phyloP scores from a whole-genome alignment of 2,113 vertebrate species.

The Dolichallabes microphthalmus region DNA sequence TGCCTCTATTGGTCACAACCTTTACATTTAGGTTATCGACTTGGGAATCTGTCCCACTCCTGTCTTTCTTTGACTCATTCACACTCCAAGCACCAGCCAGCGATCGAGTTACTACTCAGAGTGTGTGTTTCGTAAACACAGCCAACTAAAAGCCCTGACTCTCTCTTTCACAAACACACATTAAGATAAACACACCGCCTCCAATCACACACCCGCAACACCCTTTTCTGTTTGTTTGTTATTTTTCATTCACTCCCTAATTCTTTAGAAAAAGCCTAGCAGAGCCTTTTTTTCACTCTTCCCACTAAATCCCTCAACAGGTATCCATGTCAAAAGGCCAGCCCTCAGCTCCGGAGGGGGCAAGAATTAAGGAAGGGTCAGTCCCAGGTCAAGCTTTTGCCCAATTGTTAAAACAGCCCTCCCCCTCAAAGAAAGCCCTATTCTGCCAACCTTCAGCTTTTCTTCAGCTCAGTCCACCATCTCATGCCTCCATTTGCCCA shows the following conservation, averaged over 20 bases:
- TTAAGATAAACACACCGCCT: slow-evolving; percentile 57
- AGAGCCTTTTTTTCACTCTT: slow-evolving; percentile 71
- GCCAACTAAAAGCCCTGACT: slow-evolving; percentile 42
- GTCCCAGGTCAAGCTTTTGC: slow-evolving; percentile 84
- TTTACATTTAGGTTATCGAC: slow-evolving; percentile 81
- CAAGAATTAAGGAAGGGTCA: slow-evolving; percentile 85
- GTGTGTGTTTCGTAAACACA: slow-evolving; percentile 52
- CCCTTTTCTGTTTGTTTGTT: slow-evolving; percentile 60
- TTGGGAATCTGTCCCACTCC: slow-evolving; percentile 74
- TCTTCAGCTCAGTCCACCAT: slow-evolving; percentile 66
- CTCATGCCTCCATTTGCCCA: slow-evolving; percentile 59
- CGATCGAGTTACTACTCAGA: slow-evolving; percentile 75
- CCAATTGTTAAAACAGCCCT: slow-evolving; percentile 81
- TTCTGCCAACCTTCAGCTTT: slow-evolving; percentile 46
- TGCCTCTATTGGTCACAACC: slow-evolving; percentile 65
- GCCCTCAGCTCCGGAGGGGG: slow-evolving; percentile 66
- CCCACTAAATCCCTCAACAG: slow-evolving; percentile 75
- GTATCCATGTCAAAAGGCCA: slow-evolving; percentile 88
- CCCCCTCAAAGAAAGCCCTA: slow-evolving; percentile 22
- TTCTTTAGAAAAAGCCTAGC: slow-evolving; percentile 59
- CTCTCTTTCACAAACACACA: slow-evolving; percentile 54
- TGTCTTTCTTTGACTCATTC: slow-evolving; percentile 75
- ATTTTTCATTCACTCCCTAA: slow-evolving; percentile 59
- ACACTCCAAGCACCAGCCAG: slow-evolving; percentile 56
- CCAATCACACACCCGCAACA: slow-evolving; percentile 50